Conservation (phyloP, 2,888 invertebrate genomes). For the Apotomis capreana region DNA sequence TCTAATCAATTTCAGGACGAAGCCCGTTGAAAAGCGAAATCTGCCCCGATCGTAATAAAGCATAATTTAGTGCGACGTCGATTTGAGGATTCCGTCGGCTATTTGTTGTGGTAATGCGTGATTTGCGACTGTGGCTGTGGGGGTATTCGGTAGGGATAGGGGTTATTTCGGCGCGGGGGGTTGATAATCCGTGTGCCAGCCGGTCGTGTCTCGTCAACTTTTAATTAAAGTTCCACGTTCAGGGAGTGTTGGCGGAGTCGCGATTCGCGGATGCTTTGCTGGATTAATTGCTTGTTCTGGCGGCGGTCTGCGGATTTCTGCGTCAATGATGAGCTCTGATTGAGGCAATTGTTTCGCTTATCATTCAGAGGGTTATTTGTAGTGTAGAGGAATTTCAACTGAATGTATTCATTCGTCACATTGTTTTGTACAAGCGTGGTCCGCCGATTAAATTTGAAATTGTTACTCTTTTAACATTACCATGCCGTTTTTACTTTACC, state of each 20-base stretch:
- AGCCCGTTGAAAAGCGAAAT: constrained; percentile 59
- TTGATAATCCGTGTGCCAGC: constrained; percentile 52
- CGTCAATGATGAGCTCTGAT: constrained; percentile 33
- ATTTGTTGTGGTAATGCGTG: constrained; percentile 78
- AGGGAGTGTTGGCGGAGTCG: constrained; percentile 22
- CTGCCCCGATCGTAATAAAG: constrained; percentile 60
- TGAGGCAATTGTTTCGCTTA: constrained; percentile 28
- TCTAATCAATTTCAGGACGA: constrained; percentile 77
- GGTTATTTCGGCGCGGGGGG: constrained; percentile 50
- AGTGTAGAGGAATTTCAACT: not conserved
- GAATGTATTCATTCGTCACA: not conserved
- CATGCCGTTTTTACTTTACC: no score
- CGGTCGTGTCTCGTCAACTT: constrained; percentile 60
- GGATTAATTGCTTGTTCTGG: constrained; percentile 40
- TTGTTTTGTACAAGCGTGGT: no score
- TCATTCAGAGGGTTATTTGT: constrained; percentile 1
- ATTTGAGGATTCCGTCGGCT: constrained; percentile 63
- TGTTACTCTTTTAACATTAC: no score
- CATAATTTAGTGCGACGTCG: constrained; percentile 61
- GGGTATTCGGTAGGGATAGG: constrained; percentile 50
- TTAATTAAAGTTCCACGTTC: constrained; percentile 67
- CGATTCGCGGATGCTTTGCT: constrained; percentile 33
- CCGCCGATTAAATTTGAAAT: no score
- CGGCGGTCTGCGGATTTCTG: constrained; percentile 31
- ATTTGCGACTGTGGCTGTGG: constrained; percentile 66